A percentile compares a stretch with the other conserved stretches of the same genome.
These are phyloP conservation scores for Amblyraja radiata DNA, from an alignment of 2,797 vertebrate genomes.

Conservation along the genomic window DNA sequence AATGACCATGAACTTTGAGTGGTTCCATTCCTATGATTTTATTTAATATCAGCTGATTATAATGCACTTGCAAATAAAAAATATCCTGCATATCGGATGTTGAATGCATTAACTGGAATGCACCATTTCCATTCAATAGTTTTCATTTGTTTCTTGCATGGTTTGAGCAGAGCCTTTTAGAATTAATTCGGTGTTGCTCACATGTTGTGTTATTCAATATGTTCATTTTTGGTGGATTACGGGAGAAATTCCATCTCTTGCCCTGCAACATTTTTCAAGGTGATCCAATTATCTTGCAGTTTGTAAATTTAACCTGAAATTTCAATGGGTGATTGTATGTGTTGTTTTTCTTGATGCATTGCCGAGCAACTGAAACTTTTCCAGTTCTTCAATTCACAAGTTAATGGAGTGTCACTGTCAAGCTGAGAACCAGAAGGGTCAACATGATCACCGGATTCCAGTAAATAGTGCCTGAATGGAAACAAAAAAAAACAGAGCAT, in stretches of 20 bases:
- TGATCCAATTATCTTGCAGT: neutral
- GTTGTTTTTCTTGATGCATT: neutral
- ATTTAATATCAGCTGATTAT: neutral
- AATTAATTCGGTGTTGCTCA: neutral
- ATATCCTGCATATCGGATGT: neutral
- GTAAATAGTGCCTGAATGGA: neutral
- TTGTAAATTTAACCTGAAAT: neutral
- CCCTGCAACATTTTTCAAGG: neutral
- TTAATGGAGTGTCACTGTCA: constrained; percentile 1
- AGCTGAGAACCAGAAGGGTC: neutral
- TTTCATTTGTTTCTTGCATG: neutral
- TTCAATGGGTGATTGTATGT: neutral
- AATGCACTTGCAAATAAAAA: neutral
- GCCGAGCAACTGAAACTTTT: neutral
- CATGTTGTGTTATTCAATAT: neutral
- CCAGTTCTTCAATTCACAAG: neutral
- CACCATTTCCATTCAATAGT: neutral
- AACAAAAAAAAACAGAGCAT: neutral
- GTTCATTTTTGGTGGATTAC: neutral
- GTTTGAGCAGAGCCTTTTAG: neutral
- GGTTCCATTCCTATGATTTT: neutral
- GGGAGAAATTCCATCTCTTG: neutral
- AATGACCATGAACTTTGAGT: neutral
- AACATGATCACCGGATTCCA: neutral
- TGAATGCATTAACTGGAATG: neutral